Conservation (phyloP, 2,113 vertebrate genomes). For the Corydoras sp. region DNA sequence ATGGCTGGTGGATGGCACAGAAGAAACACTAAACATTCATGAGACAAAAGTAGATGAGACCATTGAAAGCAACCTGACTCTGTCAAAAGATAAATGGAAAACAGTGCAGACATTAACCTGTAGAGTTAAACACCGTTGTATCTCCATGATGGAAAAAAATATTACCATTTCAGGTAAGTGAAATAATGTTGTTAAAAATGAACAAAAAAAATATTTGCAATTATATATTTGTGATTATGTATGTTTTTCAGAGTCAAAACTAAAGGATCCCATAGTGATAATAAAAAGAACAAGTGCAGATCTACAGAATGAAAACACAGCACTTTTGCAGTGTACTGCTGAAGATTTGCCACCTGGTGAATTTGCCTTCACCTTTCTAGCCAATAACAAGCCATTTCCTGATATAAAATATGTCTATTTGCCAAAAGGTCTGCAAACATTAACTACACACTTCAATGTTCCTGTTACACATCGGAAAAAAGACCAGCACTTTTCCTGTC, state of each 20-base stretch:
- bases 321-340: constrained; percentile 52
- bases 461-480: background rate
- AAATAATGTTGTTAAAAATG: too few species aligned
- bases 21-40: accelerated
- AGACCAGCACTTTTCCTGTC: constrained; percentile 24
- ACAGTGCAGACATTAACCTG: constrained; percentile 38
- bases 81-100: constrained; percentile 34
- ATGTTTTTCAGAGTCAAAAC: constrained; percentile 31
- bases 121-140: constrained; percentile 52
- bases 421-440: constrained; percentile 30
- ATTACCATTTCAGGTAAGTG: constrained; percentile 32
- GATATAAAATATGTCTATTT: constrained; percentile 32
- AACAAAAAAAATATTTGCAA: background rate
- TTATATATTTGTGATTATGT: background rate
- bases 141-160: background rate
- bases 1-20: constrained; percentile 36
- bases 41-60: accelerated
- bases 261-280: constrained; percentile 38
- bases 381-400: background rate
- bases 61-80: constrained; percentile 27
- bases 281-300: constrained; percentile 52
- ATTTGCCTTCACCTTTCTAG: constrained; percentile 47
- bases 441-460: constrained; percentile 39
- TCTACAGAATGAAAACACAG: constrained; percentile 17
- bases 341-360: constrained; percentile 42